Base-by-base conservation (phyloP, 2,888 invertebrate species). In the Tigriopus californicus region DNA sequence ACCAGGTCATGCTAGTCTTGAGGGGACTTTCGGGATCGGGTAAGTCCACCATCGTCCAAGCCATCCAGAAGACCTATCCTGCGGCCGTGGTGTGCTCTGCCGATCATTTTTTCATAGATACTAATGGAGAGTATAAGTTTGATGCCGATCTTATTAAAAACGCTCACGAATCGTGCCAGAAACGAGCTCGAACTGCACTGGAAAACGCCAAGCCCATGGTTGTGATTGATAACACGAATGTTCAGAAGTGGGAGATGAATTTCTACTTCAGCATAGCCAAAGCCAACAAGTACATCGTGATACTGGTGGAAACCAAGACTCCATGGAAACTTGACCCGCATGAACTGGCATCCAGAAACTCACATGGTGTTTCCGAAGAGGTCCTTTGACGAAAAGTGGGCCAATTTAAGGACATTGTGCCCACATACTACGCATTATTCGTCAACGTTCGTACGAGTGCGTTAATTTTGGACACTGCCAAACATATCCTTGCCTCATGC, bases 91-190 rank as follows among this genome's bases (percentile, higher is more conserved):
- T 56, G 1, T 15, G 42, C 12, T 56, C 56, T 1, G 56, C 56
- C 10, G 56, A 56, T 46, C 20, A 54, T 46, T 56, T 46, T 22
- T 56, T 56, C 56, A 22, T 46, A n/a, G 56, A 41, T n/a, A 10
- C 10, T 10, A 22, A 15, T 56, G 56, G 56, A n/a, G 33, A 25
- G 8, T 56, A 56, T 44, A 20, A 33, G 24, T 56, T 44, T 20
- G 33, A 44, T 15, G 44, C 44, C 1, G 18, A 22, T 11, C 18
- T 20, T 12, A 3, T 56, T 10, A 41, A 41, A 42, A 44, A 56
- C 15, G 56, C 56, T 3, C 56, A 56, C 25, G 20, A 42, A n/a
- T 33, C 20, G 12, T 56, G 56, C 44, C 56, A 56, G 44, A 44
- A 20, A 15, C 18, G 22, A n/a, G 20, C 46, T 13, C 18, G 18